Percentiles rank a stretch among this genome's conserved stretches.
Conservation (phyloP, 2,113 vertebrate genomes). For the pig (Sus scrofa) region DNA sequence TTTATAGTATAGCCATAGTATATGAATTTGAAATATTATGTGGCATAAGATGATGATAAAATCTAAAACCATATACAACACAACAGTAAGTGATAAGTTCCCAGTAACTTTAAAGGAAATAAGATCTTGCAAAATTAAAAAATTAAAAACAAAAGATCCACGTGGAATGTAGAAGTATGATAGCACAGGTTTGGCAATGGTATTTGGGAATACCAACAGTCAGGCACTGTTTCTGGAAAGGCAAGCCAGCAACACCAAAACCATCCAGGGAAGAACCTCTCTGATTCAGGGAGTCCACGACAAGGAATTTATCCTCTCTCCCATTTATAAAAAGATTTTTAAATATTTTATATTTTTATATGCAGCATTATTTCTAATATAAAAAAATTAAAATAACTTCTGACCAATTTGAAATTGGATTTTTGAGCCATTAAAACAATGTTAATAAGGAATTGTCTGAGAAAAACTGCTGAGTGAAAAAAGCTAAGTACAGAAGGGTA, state of each 20-base stretch:
- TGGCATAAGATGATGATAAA: slow-evolving; percentile 1
- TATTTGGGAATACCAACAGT: not conserved
- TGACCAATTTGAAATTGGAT: not conserved
- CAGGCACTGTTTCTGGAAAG: not conserved
- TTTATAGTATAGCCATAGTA: not conserved
- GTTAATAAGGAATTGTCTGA: not conserved
- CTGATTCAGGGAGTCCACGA: not conserved
- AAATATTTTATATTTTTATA: slow-evolving; percentile 17
- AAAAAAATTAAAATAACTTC: not conserved
- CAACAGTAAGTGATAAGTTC: not conserved
- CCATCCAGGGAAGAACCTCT: not conserved
- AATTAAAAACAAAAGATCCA: not conserved
- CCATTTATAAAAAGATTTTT: not conserved
- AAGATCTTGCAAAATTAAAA: not conserved
- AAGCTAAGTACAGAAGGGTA: not conserved
- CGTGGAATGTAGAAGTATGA: not conserved
- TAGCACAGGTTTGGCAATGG: not conserved
- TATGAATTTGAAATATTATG: not conserved
- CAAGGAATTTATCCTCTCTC: not conserved
- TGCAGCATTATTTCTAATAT: slow-evolving; percentile 22
- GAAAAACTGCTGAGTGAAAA: not conserved
- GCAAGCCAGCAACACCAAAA: not conserved
- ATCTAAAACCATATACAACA: not conserved
- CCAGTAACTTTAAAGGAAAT: not conserved
- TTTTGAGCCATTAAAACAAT: not conserved